Percentiles rank a stretch among this genome's conserved stretches.
These are phyloP conservation scores for Crax fasciolata DNA, from an alignment of 2,797 vertebrate species.

Conservation along the genomic window DNA sequence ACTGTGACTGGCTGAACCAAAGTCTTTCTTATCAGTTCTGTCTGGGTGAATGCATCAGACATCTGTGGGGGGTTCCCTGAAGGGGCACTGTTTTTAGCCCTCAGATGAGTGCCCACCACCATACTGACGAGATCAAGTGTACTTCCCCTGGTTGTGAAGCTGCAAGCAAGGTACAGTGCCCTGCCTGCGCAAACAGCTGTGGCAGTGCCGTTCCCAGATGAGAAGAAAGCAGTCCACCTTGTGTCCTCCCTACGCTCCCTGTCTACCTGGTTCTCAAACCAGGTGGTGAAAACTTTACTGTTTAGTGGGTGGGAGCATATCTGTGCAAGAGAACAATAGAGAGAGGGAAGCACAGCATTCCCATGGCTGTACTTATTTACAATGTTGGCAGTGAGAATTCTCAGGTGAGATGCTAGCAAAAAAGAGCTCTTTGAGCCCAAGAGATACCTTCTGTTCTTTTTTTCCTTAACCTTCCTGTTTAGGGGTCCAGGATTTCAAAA, in stretches of 20 bases:
- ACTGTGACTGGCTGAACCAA: not conserved
- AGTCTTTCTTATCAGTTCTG: not conserved
- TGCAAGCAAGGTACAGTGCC: too few species aligned
- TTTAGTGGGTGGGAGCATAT: not conserved
- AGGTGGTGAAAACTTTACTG: not conserved
- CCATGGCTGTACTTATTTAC: rapidly evolving
- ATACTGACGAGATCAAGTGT: too few species aligned
- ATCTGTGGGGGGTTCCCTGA: too few species aligned
- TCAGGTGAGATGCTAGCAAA: not conserved
- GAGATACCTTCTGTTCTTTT: not conserved
- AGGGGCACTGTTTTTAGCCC: too few species aligned
- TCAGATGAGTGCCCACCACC: too few species aligned
- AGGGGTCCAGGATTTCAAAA: not conserved
- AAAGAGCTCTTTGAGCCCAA: not conserved
- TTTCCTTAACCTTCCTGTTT: not conserved
- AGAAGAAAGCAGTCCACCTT: too few species aligned
- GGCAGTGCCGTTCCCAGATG: too few species aligned
- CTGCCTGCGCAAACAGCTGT: too few species aligned
- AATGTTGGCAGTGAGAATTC: not conserved
- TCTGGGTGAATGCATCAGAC: too few species aligned
- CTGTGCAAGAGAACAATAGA: not conserved
- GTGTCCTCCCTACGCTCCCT: too few species aligned
- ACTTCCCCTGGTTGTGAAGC: too few species aligned
- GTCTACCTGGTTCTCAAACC: not conserved
- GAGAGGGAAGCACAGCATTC: not conserved